Evolutionary conservation across 2,888 invertebrate species (phyloP).

Genomic region (Conchocele bisecta): DNA sequence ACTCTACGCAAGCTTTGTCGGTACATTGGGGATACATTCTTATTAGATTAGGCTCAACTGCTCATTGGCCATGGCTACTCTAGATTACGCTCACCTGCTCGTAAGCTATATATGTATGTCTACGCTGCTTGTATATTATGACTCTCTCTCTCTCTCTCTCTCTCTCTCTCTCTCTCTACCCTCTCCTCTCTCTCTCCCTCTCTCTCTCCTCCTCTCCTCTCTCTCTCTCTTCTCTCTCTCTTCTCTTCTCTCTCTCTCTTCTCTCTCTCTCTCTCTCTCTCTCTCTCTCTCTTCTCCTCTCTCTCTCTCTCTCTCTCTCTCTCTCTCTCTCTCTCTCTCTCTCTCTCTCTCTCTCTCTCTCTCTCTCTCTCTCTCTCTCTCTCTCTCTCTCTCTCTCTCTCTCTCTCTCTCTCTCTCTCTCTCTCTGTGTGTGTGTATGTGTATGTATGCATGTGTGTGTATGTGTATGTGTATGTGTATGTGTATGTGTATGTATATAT

Average conservation of each 20-base stretch:
- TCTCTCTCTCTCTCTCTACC: no score
- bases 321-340: background rate
- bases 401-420: background rate
- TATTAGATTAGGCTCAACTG: no score
- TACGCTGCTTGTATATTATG: no score
- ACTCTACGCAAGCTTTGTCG: no score
- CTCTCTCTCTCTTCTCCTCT: background rate
- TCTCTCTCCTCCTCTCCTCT: no score
- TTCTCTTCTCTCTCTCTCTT: background rate
- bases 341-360: background rate
- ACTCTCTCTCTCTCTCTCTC: no score
- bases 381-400: background rate
- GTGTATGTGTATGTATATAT: conserved; percentile 1
- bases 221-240: no score
- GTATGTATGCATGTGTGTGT: background rate
- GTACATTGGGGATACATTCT: no score
- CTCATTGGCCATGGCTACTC: no score
- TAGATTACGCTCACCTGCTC: no score
- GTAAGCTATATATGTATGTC: no score
- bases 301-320: background rate
- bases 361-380: background rate
- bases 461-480: conserved; percentile 5
- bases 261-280: background rate
- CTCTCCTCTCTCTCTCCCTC: no score
- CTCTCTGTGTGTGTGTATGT: background rate